Base-by-base conservation (phyloP, 1,140 invertebrate genomes). In the Hyposmocoma kahamanoa region DNA sequence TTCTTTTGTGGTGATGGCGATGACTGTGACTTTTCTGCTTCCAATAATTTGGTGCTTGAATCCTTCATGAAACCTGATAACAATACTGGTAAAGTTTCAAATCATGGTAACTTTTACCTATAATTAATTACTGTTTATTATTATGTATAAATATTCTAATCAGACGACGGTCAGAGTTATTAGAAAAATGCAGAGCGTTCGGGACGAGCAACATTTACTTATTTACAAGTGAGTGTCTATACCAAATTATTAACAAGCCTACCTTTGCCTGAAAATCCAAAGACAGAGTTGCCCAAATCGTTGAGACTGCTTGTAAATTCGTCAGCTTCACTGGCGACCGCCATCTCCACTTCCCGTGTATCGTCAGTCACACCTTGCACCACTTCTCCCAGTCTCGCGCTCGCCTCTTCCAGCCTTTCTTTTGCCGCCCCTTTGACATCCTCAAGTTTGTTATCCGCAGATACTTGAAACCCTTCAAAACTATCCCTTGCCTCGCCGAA, bases 21-120 rank as follows among this genome's bases (percentile, higher is more conserved):
- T 3, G 77, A 69, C 21, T 84, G 79, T 47, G 73, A 58, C 51
- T 81, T 83, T 53, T 84, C 81, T 2, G 81, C 79, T 47, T 83
- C 79, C 62, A 84, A 59, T 52, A 84, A 59, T 59, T 85, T 83
- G 36, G 72, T 64, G 60, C 68, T 82, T 22, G 81, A 79, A 72
- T 82, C 79, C 56, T 84, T 84, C 71, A 78, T 78, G 55, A 76
- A 76, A 54, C 75, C 81, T 84, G 61, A n/a, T 19, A 77, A 65
- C 38, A 24, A 42, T 54, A 38, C 19, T 13, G 46, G 5, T 36
- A 39, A 45, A 34, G 36, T 22, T 42, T 19, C 4, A 44, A 39
- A 20, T 32, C 9, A 24, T 26, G 5, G 24, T 26, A 30, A 18
- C 19, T 5, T 39, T 3, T 34, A 8, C 8, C 15, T 34, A 34